phyloP scores from a whole-genome alignment of 2,888 invertebrate genomes.

The Agriopis aurantiaria region DNA sequence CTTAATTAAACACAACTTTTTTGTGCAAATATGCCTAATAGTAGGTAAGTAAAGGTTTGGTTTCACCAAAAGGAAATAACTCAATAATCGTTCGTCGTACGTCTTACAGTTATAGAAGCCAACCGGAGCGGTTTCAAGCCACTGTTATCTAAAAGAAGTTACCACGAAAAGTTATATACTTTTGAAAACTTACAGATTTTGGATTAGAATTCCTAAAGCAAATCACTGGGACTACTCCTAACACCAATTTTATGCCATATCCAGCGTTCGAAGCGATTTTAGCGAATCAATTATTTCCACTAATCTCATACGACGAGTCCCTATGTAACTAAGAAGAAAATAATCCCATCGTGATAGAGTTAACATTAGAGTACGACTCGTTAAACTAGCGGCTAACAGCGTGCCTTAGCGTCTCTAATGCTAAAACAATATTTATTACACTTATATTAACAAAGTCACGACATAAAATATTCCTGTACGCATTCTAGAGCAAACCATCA shows the following conservation, averaged over 20 bases:
- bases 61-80: slow-evolving; percentile 73
- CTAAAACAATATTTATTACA: slow-evolving; percentile 48
- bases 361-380: slow-evolving; percentile 47
- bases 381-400: slow-evolving; percentile 49
- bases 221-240: slow-evolving; percentile 47
- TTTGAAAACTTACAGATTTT: slow-evolving; percentile 43
- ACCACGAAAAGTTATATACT: slow-evolving; percentile 38
- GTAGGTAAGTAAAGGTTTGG: slow-evolving; percentile 81
- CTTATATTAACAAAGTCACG: slow-evolving; percentile 52
- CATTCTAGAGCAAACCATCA: slow-evolving; percentile 51
- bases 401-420: slow-evolving; percentile 48
- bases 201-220: slow-evolving; percentile 45
- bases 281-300: slow-evolving; percentile 33
- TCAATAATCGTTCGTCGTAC: slow-evolving; percentile 42
- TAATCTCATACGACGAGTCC: slow-evolving; percentile 38
- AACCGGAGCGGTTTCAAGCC: slow-evolving; percentile 59
- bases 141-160: slow-evolving; percentile 44
- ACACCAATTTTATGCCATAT: slow-evolving; percentile 39
- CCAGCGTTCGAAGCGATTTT: slow-evolving; percentile 40
- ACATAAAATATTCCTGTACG: slow-evolving; percentile 50
- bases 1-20: slow-evolving; percentile 87
- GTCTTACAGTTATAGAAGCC: slow-evolving; percentile 49
- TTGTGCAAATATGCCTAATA: slow-evolving; percentile 87
- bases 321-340: slow-evolving; percentile 41
- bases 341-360: slow-evolving; percentile 47